phyloP scores from a whole-genome alignment of 2,888 invertebrate genomes.

The Drosophila recens region DNA sequence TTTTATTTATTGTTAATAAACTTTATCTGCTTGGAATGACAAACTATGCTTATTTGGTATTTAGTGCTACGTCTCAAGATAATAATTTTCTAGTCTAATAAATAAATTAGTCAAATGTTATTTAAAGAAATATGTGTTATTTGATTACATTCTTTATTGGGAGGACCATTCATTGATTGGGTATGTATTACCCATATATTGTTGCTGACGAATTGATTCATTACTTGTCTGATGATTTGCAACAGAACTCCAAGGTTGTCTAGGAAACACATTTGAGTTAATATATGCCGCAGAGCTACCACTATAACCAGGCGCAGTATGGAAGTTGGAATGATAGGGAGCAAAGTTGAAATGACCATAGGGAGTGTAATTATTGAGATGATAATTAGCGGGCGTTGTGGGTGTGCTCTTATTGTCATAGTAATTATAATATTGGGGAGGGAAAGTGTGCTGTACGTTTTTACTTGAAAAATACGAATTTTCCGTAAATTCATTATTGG shows the following conservation, averaged over 20 bases:
- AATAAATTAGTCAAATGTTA: conserved; percentile 56
- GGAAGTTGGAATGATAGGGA: conserved; percentile 80
- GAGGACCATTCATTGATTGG: conserved; percentile 73
- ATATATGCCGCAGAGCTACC: conserved; percentile 67
- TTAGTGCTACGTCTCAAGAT: conserved; percentile 54
- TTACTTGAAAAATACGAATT: conserved; percentile 66
- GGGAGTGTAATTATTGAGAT: conserved; percentile 77
- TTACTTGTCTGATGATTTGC: conserved; percentile 62
- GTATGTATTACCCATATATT: conserved; percentile 66
- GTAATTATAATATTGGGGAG: conserved; percentile 77
- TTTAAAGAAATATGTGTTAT: conserved; percentile 37
- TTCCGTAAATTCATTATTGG: conserved; percentile 55
- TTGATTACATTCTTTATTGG: conserved; percentile 55
- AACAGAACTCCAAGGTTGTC: conserved; percentile 71
- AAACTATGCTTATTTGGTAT: conserved; percentile 56
- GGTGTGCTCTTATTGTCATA: conserved; percentile 77
- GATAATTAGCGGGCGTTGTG: conserved; percentile 67
- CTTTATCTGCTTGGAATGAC: conserved; percentile 57
- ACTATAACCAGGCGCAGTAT: conserved; percentile 67
- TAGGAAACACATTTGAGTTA: conserved; percentile 70
- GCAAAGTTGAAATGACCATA: conserved; percentile 80
- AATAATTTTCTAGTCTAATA: conserved; percentile 59
- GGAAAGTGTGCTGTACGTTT: conserved; percentile 69
- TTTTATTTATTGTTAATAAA: conserved; percentile 56
- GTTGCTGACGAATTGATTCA: conserved; percentile 68